Base-by-base conservation (phyloP, 2,888 invertebrate genomes). In the Bellardia bayeri region DNA sequence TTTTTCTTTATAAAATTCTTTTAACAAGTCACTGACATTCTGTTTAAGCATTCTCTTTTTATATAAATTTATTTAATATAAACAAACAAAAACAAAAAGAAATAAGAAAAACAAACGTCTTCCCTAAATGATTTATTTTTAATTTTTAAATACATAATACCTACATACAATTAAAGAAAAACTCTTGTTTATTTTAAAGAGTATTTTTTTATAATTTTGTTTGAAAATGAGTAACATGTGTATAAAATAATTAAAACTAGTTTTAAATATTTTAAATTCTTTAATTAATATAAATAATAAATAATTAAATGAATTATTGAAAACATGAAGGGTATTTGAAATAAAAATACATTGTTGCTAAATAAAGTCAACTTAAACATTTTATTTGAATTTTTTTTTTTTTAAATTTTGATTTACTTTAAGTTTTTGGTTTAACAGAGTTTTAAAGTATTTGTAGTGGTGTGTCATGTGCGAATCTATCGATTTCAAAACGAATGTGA, bases 31-130 rank as follows among this genome's bases (percentile, higher is more conserved):
- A 51, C 75, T 75, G 58, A 83, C 86, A 75, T 85, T 85, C 64
- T 82, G 23, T 82, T 78, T 82, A 82, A 86, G 78, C 82, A 86
- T 86, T 86, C 56, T 58, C 9, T 74, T 30, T 78, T 76, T 81
- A 71, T 66, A 64, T 58, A 45, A 58, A 66, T 58, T 72, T 58
- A 58, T 72, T 72, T 74, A 63, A 45, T 69, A 58, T 66, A 66
- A 51, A 42, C 14, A 61, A 49, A 58, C 37, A 78, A 72, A 16
- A 58, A 68, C 37, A n/a, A 45, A 61, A 49, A 5, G 2, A 58
- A 61, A 61, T 4, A 49, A 61, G 16, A 30, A 75, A 63, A 14
- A 66, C 63, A 80, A 63, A 56, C 14, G 85, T 85, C 85, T 85
- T 85, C 80, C 85, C 85, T 74, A 64, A 72, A 74, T 74, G 68